Evolutionary conservation across 2,888 invertebrate genomes (phyloP), one percentile per base, ranked within the genome.

Genomic region (Lampropteryx suffumata): DNA sequence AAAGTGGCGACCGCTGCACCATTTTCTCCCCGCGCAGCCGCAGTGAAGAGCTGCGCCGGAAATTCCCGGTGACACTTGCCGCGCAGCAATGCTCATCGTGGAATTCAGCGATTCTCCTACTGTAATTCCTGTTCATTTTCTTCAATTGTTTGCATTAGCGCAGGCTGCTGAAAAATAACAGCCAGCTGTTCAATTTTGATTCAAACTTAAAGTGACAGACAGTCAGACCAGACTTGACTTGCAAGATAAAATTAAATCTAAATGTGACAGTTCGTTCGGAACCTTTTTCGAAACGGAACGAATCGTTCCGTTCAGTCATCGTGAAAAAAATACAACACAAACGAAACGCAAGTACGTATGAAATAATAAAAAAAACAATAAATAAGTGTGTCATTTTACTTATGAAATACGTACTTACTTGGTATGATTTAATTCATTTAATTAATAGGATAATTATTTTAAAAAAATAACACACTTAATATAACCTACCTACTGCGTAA

Each of bases 21-120:
- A 90, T 90, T 82, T 90, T 88, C 84, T 92, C 92, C 71, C 92
- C 93, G 82, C 93, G 93, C 92, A 94, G 76, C 73, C 94, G 93
- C 92, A 94, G 79, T 78, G 94, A 93, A 49, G 91, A 89, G 65
- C 93, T 92, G 76, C 94, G 93, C 59, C 92, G 92, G 78, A 94
- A 92, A 71, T 86, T 80, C 71, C 91, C 78, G 76, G 84, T 82
- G 86, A 83, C 79, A 84, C 88, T 86, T 75, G 84, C 85, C 79
- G 89, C 82, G 82, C 90, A 88, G 76, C 84, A 90, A 67, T 84
- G 82, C 65, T 88, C 89, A 79, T 89, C 90, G 72, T 88, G 85
- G 71, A 79, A 86, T 63, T 89, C 89, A 57, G 79, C 65, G 61
- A 79, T 67, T 78, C 84, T 82, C 76, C 82, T 83, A 62, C 64